phyloP scores from a whole-genome alignment of 2,797 vertebrate genomes.

The Gallirallus australis region DNA sequence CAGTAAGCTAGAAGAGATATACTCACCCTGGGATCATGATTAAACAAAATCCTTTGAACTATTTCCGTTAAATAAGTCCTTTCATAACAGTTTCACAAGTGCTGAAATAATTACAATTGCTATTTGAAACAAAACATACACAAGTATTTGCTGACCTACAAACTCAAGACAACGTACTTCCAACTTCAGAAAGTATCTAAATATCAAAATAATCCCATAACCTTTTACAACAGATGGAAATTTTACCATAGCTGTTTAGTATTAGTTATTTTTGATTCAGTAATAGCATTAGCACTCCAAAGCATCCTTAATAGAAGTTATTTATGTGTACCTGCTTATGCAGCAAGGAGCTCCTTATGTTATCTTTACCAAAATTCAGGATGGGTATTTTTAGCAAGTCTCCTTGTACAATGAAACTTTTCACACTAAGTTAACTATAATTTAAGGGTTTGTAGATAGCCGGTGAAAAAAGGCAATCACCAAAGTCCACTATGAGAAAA shows the following conservation, averaged over 20 bases:
- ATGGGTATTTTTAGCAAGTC: background rate
- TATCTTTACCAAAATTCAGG: conserved; percentile 11
- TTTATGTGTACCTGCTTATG: background rate
- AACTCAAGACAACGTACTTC: background rate
- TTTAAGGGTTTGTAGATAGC: conserved; percentile 9
- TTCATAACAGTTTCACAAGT: background rate
- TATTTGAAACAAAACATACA: background rate
- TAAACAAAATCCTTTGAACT: background rate
- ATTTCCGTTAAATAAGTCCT: background rate
- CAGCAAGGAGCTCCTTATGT: background rate
- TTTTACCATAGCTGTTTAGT: background rate
- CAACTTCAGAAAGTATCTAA: background rate
- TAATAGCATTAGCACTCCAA: background rate
- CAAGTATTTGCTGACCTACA: background rate
- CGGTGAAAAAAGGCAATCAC: background rate
- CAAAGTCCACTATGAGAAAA: background rate
- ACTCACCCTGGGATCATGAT: background rate
- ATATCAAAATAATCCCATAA: background rate
- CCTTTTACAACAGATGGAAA: background rate
- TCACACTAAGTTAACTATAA: conserved; percentile 1
- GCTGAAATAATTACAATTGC: background rate
- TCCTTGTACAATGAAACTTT: background rate
- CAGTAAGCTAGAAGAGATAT: background rate
- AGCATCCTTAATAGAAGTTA: background rate
- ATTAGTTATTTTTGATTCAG: background rate